These are phyloP conservation scores for Agrilus planipennis DNA, from an alignment of 1,140 invertebrate species.

Conservation along the genomic window DNA sequence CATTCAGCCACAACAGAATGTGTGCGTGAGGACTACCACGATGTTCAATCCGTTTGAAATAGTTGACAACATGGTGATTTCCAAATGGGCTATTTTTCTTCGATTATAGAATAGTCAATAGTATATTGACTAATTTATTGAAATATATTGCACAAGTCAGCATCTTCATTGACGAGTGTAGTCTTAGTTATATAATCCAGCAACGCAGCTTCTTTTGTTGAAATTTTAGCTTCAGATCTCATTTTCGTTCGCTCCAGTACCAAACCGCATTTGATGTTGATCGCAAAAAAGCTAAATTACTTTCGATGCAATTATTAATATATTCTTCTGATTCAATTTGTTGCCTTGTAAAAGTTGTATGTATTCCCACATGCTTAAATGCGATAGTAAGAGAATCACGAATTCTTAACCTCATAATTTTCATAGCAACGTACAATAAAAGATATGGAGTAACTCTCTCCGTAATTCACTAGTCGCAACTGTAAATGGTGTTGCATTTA, in stretches of 20 bases:
- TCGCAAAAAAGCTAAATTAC: background rate
- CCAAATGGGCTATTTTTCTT: conserved; percentile 17
- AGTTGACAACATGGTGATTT: conserved; percentile 22
- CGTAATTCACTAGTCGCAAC: background rate
- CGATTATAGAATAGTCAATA: background rate
- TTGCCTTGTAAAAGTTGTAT: background rate
- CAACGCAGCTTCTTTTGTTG: background rate
- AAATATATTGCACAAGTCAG: background rate
- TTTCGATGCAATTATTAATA: background rate
- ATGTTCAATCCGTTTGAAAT: conserved; percentile 28
- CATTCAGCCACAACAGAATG: conserved; percentile 25
- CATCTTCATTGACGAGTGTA: background rate
- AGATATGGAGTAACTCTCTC: background rate
- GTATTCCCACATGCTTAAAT: background rate
- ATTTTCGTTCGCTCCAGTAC: conserved; percentile 8
- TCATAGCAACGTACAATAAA: background rate
- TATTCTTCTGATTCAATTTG: background rate
- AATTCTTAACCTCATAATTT: background rate
- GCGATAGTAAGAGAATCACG: background rate
- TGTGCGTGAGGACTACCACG: conserved; percentile 30
- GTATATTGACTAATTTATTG: background rate
- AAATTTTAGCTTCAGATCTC: background rate
- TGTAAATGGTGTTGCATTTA: background rate
- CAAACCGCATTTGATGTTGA: background rate
- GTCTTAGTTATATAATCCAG: background rate